phyloP scores from a whole-genome alignment of 2,888 invertebrate genomes.

The Campoletis raptor region DNA sequence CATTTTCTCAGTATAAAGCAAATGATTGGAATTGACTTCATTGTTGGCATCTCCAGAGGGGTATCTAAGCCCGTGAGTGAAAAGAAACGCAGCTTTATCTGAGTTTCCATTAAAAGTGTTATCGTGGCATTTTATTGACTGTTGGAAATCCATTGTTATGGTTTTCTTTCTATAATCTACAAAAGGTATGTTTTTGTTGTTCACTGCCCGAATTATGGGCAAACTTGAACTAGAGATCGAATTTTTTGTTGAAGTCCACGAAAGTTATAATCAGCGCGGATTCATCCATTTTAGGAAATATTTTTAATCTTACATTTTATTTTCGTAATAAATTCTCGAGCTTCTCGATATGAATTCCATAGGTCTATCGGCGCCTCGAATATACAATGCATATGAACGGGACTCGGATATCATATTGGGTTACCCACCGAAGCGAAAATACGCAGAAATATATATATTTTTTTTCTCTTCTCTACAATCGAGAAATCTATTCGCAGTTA shows the following conservation, averaged over 20 bases:
- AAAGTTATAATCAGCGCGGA: background rate
- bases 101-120: too few relatives aligned
- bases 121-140: too few relatives aligned
- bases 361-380: conserved; percentile 30
- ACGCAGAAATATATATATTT: conserved; percentile 10
- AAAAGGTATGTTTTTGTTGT: background rate
- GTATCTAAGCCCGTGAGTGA: too few relatives aligned
- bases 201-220: background rate
- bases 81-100: too few relatives aligned
- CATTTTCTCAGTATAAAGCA: too few relatives aligned
- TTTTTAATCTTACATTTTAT: background rate
- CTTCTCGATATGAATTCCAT: conserved; percentile 33
- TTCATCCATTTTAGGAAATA: background rate
- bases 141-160: too few relatives aligned
- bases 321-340: conserved; percentile 1
- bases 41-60: too few relatives aligned
- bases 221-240: background rate
- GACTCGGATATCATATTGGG: conserved; percentile 28
- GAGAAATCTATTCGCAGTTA: conserved; percentile 15
- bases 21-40: too few relatives aligned
- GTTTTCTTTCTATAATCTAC: background rate
- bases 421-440: conserved; percentile 30
- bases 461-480: conserved; percentile 19
- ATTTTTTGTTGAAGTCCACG: background rate
- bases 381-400: conserved; percentile 16